Evolutionary conservation across 2,888 invertebrate species (phyloP).

Genomic region (Drosophila helvetica): DNA sequence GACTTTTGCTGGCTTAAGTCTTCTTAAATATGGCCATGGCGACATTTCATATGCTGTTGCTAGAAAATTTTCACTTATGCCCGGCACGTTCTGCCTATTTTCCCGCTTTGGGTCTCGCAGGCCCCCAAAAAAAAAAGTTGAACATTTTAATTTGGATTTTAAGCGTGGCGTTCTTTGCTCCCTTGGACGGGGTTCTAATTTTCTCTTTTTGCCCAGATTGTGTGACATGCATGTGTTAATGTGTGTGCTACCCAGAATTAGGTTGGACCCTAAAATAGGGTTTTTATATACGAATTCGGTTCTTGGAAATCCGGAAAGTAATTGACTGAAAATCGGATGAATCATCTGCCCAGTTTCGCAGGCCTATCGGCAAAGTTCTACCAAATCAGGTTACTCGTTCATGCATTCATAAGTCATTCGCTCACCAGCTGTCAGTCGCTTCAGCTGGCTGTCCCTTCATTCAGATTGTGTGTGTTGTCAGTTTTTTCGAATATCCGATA

Average conservation of each 20-base stretch:
- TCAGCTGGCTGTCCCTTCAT: not conserved
- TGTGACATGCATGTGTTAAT: constrained; percentile 1
- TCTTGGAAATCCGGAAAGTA: not conserved
- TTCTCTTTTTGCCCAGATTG: constrained; percentile 62
- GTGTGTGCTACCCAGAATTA: not conserved
- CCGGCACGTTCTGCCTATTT: constrained; percentile 73
- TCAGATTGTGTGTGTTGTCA: not conserved
- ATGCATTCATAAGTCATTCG: constrained; percentile 10
- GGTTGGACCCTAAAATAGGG: not conserved
- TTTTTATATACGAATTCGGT: not conserved
- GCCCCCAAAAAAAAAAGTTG: constrained; percentile 59
- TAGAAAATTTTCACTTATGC: constrained; percentile 75
- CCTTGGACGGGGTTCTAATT: constrained; percentile 25
- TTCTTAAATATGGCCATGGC: constrained; percentile 64
- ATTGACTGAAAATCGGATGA: no score
- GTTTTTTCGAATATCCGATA: constrained; percentile 11
- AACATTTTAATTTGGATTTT: constrained; percentile 46
- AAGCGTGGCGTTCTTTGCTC: constrained; percentile 19
- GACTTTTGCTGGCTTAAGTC: constrained; percentile 53
- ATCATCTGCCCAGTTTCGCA: not conserved
- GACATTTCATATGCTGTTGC: constrained; percentile 64
- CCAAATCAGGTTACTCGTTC: constrained; percentile 4
- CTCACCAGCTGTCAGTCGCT: constrained; percentile 8
- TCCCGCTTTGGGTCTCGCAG: constrained; percentile 70
- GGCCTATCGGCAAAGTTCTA: not conserved